Evolutionary conservation across 2,888 invertebrate genomes (phyloP), one percentile per base, ranked within the genome.

Genomic region (Spodoptera littoralis): DNA sequence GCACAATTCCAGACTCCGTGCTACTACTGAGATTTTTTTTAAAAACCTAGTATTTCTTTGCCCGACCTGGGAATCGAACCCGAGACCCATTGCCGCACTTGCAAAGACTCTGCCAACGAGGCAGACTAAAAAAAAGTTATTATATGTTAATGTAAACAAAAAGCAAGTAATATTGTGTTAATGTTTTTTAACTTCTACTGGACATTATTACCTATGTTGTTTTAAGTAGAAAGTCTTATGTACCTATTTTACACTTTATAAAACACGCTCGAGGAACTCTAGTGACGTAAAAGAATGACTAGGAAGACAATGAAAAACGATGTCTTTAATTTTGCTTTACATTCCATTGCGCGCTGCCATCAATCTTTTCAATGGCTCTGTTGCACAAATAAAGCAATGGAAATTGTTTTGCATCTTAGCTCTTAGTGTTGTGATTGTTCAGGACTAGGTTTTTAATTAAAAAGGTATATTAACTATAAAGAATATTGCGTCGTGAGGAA

Each of bases 221-320:
- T 36, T 36, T 36, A 36, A 36, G 6, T 9, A 36, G 36, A 1
- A 9, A 6, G 6, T 8, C 8, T 36, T 36, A 36, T 30, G 30
- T 49, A 13, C 18, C 45, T 41, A 22, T 56, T 63, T 56, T 54
- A 51, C 22, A 54, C 54, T 46, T 36, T 51, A 27, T 52, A 68
- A 62, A 36, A n/a, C 68, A 68, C 54, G 53, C 69, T 54, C 12
- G 27, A 49, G 46, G 49, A 65, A 44, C 43, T 70, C 48, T 42
- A 13, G 52, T 64, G 61, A 73, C 65, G 51, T 54, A 70, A 73
- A 66, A 59, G 46, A 75, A 75, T 75, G 65, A 75, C 57, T 51
- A 9, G 57, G 50, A 60, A 64, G 76, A 75, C 73, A 73, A 50
- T 75, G 75, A 75, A 64, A 64, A 75, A 75, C 73, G 70, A 75